These are phyloP conservation scores for Xiphophorus maculatus DNA, from an alignment of 2,113 vertebrate species.

Conservation along the genomic window DNA sequence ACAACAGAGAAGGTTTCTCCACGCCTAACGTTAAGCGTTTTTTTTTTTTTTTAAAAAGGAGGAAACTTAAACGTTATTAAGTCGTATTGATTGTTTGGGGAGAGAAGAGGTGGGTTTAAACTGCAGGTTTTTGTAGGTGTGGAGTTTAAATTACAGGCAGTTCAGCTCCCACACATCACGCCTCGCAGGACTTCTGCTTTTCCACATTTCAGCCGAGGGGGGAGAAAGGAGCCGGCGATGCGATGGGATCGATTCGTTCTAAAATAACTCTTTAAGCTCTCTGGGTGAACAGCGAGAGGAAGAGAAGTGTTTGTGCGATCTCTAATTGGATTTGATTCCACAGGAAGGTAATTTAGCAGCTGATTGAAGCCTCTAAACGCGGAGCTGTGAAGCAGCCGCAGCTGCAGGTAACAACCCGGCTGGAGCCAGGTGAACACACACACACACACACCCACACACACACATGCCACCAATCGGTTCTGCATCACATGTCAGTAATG, in stretches of 20 bases:
- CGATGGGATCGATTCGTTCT: not conserved
- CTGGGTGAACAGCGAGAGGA: slow-evolving; percentile 39
- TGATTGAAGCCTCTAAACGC: slow-evolving; percentile 38
- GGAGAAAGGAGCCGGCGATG: too few species aligned
- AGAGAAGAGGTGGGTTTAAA: not conserved
- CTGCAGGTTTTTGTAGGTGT: too few species aligned
- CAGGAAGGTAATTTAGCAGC: slow-evolving; percentile 81
- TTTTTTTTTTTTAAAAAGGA: not conserved
- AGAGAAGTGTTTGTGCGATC: slow-evolving; percentile 38
- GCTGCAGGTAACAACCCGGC: slow-evolving; percentile 20
- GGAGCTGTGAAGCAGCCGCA: slow-evolving; percentile 26
- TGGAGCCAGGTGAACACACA: slow-evolving; percentile 8
- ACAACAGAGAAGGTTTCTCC: slow-evolving; percentile 7
- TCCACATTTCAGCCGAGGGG: not conserved
- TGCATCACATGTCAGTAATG: slow-evolving; percentile 47
- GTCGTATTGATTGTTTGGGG: not conserved
- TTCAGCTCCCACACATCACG: not conserved
- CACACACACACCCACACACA: too few species aligned
- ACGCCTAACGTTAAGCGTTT: not conserved
- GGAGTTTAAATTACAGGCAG: not conserved
- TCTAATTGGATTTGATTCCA: slow-evolving; percentile 82
- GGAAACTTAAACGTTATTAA: not conserved
- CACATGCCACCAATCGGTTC: slow-evolving; percentile 47
- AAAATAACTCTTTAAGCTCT: slow-evolving; percentile 37
- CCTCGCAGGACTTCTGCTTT: slow-evolving; percentile 8